These are phyloP conservation scores for Lanius ludovicianus DNA, from an alignment of 2,113 vertebrate species.

Conservation along the genomic window DNA sequence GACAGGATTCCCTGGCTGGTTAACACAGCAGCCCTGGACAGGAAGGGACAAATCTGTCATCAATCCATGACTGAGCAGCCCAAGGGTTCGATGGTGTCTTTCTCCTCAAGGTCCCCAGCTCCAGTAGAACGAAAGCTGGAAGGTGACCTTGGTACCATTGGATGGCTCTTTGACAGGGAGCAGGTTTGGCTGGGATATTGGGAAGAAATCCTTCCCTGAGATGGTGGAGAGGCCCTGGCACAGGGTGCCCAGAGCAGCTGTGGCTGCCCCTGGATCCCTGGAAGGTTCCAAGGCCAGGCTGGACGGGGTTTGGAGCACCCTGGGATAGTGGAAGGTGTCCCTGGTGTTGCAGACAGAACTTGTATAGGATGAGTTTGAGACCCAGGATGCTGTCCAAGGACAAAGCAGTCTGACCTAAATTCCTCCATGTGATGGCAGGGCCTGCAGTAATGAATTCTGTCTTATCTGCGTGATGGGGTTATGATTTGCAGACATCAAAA, in stretches of 20 bases:
- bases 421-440: background rate
- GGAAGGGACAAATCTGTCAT: background rate
- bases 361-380: background rate
- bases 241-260: background rate
- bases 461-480: conserved; percentile 32
- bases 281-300: background rate
- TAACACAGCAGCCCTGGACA: background rate
- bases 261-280: background rate
- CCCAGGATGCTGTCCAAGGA: conserved; percentile 29
- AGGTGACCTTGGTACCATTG: background rate
- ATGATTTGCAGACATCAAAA: conserved; percentile 63
- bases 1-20: background rate
- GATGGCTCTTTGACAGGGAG: background rate
- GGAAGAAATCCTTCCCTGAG: fast-evolving
- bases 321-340: background rate
- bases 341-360: background rate
- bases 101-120: background rate
- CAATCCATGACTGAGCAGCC: background rate
- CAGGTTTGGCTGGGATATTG: background rate
- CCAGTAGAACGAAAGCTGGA: background rate
- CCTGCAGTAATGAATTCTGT: conserved; percentile 50
- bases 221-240: background rate
- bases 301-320: fast-evolving
- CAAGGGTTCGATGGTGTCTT: background rate
- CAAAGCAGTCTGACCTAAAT: conserved; percentile 55